Base-by-base conservation (phyloP, 2,888 invertebrate genomes). In the Drosophila ezoana region DNA sequence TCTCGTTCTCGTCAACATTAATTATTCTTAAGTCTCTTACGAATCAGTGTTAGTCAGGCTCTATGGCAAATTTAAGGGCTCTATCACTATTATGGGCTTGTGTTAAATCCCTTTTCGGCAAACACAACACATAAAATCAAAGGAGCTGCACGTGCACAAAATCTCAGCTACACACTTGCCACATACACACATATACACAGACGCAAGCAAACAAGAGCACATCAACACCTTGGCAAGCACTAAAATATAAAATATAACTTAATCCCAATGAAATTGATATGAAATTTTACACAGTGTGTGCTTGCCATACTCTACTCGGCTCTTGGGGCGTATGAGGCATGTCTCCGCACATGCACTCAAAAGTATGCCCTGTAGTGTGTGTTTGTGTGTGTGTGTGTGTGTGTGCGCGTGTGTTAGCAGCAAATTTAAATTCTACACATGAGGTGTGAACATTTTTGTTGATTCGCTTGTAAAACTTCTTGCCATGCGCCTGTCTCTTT, bases 221-320 rank as follows among this genome's bases (percentile, higher is more conserved):
- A 71, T 67, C 78, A 64, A 81, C 85, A 87, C 87, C 82, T 81
- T 81, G 66, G 53, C 49, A 73, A 81, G 74, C 76, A 87, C 81
- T 87, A 81, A 87, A 83, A 87, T 83, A 88, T 83, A 85, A 87
- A 83, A 83, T 86, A 88, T 78, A 88, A 78, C 87, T 84, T 88
- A 86, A 84, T 88, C 88, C 88, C 65, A 68, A 72, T 66, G 81
- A 88, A 88, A 86, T 86, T 84, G 89, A 82, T 84, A 86, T 80
- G 83, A 83, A 71, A 88, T 73, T 88, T 80, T 74, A 69, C 64
- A 64, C 69, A 37, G 51, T 57, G 43, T 70, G 45, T 62, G 58
- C 20, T 23, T 16, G 49, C 38, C 47, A 64, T 53, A 63, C 73
- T 28, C 58, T 40, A 37, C 18, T 40, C 59, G 66, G 44, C 54